Evolutionary conservation across 2,113 vertebrate genomes (phyloP).

Genomic region (Anarhynchus alexandrinus): DNA sequence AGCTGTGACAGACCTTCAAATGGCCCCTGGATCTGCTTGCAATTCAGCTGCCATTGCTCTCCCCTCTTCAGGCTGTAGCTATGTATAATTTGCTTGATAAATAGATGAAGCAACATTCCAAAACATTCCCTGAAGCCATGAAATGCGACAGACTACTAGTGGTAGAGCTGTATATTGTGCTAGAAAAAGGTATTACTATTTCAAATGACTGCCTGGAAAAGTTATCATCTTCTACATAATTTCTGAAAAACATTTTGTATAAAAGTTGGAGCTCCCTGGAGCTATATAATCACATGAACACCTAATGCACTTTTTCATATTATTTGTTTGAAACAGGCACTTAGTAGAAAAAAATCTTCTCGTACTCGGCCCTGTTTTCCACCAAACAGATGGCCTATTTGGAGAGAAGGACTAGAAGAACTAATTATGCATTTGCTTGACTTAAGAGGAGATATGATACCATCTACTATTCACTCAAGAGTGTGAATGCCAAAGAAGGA

Average conservation of each 20-base stretch:
- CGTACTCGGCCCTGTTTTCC: neutral
- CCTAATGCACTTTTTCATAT: neutral
- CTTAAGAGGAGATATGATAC: conserved; percentile 24
- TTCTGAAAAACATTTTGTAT: neutral
- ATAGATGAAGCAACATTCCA: conserved; percentile 10
- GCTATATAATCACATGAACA: neutral
- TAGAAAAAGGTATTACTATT: neutral
- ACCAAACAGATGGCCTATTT: conserved; percentile 51
- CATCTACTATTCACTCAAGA: conserved; percentile 7
- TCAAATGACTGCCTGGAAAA: neutral
- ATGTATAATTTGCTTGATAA: conserved; percentile 9
- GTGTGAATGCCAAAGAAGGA: conserved; percentile 14
- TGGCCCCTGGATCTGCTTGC: neutral
- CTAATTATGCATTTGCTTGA: conserved; percentile 49
- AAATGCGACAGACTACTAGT: neutral
- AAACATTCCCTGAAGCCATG: neutral
- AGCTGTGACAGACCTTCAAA: neutral
- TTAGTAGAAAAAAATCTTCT: neutral
- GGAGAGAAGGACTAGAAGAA: conserved; percentile 35
- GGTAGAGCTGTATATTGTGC: neutral
- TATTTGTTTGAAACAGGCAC: neutral
- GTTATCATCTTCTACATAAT: neutral
- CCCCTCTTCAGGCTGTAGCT: neutral
- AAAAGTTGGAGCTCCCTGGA: neutral
- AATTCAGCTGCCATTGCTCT: neutral